phyloP scores from a whole-genome alignment of 2,113 vertebrate species.

The Xiphias gladius region DNA sequence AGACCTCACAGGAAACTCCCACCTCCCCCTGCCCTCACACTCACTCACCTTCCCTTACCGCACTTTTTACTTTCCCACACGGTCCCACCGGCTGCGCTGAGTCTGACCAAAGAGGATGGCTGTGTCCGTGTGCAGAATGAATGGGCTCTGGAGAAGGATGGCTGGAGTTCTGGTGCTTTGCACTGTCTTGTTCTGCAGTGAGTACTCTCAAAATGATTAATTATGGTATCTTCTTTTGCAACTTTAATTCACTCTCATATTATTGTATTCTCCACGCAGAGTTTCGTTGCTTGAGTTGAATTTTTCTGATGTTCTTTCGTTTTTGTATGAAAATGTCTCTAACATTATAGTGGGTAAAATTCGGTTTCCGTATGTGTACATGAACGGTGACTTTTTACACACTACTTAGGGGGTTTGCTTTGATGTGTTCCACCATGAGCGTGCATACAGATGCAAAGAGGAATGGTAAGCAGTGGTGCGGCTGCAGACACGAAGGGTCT shows the following conservation, averaged over 20 bases:
- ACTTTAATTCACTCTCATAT: not conserved
- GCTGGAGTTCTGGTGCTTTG: conserved; percentile 70
- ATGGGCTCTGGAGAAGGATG: conserved; percentile 75
- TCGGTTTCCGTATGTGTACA: not conserved
- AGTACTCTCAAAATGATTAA: conserved; percentile 62
- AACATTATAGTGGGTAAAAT: not conserved
- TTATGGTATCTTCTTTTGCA: conserved; percentile 8
- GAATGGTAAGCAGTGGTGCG: conserved; percentile 34
- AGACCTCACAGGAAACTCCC: conserved; percentile 79
- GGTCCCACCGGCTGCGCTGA: conserved; percentile 39
- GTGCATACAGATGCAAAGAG: conserved; percentile 37
- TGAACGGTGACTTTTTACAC: conserved; percentile 5
- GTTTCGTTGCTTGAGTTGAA: not conserved
- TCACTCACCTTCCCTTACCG: conserved; percentile 45
- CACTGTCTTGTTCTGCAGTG: conserved; percentile 76
- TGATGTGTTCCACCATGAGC: conserved; percentile 40
- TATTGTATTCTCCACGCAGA: not conserved
- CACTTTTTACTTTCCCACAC: conserved; percentile 47
- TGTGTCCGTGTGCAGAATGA: conserved; percentile 79
- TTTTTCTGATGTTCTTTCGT: not conserved
- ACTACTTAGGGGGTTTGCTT: conserved; percentile 23
- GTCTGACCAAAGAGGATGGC: conserved; percentile 69
- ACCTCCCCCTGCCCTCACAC: conserved; percentile 37
- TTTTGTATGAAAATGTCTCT: not conserved
- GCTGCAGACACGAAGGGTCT: conserved; percentile 77